Conservation (phyloP, 1,140 invertebrate genomes). For the Mya arenaria region DNA sequence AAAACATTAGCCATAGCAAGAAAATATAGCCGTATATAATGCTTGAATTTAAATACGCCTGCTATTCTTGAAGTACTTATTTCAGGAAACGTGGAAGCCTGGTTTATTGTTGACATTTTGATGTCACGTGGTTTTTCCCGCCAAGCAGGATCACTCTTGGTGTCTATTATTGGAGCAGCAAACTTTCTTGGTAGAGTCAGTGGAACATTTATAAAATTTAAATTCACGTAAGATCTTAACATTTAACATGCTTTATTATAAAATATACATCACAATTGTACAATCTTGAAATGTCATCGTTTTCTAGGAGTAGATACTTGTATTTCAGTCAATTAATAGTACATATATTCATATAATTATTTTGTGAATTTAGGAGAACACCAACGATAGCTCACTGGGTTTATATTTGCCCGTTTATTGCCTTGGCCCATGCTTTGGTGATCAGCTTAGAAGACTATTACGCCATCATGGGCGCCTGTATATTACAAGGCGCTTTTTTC, state of each 20-base stretch:
- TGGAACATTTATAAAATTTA: constrained; percentile 16
- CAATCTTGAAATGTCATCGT: neutral
- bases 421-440: neutral
- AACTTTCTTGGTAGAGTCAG: constrained; percentile 31
- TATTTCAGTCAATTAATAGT: too few species aligned
- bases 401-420: constrained; percentile 17
- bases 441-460: neutral
- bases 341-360: too few species aligned
- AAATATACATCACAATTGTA: neutral
- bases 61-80: too few species aligned
- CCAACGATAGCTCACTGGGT: constrained; percentile 37
- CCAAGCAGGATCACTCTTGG: constrained; percentile 22
- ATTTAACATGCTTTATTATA: neutral
- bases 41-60: too few species aligned
- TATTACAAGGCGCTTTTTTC: constrained; percentile 23
- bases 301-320: neutral
- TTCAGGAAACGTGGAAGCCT: constrained; percentile 45
- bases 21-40: too few species aligned
- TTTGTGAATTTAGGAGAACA: neutral
- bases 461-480: neutral
- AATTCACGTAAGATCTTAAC: constrained; percentile 25
- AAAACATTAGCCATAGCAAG: too few species aligned
- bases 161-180: constrained; percentile 15
- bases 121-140: constrained; percentile 16
- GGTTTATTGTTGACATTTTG: constrained; percentile 52